phyloP scores from a whole-genome alignment of 2,113 vertebrate genomes.

The Pseudorectes ferrugineus region DNA sequence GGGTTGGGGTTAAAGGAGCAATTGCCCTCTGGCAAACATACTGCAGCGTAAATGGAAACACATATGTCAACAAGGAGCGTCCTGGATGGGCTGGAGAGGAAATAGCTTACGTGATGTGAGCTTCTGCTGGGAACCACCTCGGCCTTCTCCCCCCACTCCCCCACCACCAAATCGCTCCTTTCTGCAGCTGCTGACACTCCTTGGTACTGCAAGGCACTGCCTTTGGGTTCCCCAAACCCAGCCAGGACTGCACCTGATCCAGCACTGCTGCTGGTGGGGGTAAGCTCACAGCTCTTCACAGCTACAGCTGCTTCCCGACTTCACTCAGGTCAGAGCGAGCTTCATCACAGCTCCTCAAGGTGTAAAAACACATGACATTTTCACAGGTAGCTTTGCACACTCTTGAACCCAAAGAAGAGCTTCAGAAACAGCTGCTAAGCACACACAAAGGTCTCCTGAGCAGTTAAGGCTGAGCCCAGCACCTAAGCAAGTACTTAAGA shows the following conservation, averaged over 20 bases:
- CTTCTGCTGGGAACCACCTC: background rate
- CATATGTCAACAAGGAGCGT: constrained; percentile 39
- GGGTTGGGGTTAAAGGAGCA: constrained; percentile 39
- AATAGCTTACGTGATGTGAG: background rate
- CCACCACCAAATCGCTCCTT: background rate
- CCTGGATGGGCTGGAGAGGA: constrained; percentile 12
- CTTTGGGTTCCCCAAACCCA: background rate
- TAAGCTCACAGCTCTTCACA: background rate
- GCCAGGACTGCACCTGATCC: background rate
- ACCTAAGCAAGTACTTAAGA: background rate
- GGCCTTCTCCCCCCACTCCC: background rate
- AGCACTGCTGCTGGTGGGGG: background rate
- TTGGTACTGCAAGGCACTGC: background rate
- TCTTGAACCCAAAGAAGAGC: background rate
- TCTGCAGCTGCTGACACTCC: background rate
- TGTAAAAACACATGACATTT: background rate
- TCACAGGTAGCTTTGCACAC: background rate
- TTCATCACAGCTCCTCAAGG: background rate
- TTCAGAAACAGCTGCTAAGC: background rate
- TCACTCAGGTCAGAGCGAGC: accelerated
- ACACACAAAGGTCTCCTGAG: background rate
- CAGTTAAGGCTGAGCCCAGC: background rate
- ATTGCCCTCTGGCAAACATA: constrained; percentile 58
- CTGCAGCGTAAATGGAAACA: constrained; percentile 60
- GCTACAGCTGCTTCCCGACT: accelerated